phyloP scores from a whole-genome alignment of 1,140 invertebrate genomes.

The Contarinia nasturtii region DNA sequence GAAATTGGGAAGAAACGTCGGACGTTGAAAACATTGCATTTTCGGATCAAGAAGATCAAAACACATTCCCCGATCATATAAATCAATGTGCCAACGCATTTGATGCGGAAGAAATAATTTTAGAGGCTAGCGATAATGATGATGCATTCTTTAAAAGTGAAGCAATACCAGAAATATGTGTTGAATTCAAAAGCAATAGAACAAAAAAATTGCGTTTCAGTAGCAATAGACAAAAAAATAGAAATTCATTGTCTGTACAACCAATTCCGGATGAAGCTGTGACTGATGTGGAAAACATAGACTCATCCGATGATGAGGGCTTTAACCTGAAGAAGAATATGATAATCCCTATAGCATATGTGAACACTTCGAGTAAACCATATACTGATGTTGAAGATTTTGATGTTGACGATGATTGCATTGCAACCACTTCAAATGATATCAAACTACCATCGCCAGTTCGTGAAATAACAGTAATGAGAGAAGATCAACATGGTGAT shows the following conservation, averaged over 20 bases:
- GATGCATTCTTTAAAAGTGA: background rate
- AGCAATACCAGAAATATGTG: background rate
- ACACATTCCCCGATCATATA: background rate
- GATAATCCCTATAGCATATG: constrained; percentile 9
- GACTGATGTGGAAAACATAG: constrained; percentile 29
- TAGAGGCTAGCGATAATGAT: constrained; percentile 3
- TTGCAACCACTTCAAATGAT: constrained; percentile 8
- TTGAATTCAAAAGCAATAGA: constrained; percentile 1
- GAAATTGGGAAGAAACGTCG: constrained; percentile 5
- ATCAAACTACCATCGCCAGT: constrained; percentile 23
- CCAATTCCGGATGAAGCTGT: constrained; percentile 14
- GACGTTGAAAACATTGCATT: constrained; percentile 18
- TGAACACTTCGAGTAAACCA: constrained; percentile 14
- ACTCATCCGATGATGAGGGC: constrained; percentile 24
- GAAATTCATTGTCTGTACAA: constrained; percentile 9
- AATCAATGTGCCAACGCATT: constrained; percentile 3
- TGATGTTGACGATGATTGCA: constrained; percentile 16
- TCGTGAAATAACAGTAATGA: constrained; percentile 26
- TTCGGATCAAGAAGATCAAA: constrained; percentile 10
- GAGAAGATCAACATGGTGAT: constrained; percentile 25
- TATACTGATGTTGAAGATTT: constrained; percentile 25
- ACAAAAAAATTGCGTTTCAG: background rate
- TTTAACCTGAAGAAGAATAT: constrained; percentile 8
- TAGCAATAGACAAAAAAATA: background rate
- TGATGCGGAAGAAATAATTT: constrained; percentile 2